Evolutionary conservation across 2,888 invertebrate species (phyloP), one percentile per base, ranked within the genome.

Genomic region (Agrotis puta): DNA sequence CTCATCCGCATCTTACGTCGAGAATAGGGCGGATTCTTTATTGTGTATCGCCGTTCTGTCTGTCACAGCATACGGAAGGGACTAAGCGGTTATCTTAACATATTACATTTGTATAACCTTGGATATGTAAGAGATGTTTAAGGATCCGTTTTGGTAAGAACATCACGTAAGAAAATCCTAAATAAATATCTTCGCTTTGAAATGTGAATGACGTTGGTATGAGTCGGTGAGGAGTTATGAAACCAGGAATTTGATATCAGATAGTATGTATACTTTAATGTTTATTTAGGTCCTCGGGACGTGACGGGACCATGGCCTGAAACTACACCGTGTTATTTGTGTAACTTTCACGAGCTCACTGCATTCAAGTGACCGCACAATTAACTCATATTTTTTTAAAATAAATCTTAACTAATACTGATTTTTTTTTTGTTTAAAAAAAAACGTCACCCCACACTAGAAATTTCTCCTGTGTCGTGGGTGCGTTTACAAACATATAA

Each of bases 21-120:
- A 53, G 13, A 33, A 24, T 57, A 39, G 57, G 45, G 39, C n/a
- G 45, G 16, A 33, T 22, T 58, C 13, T 58, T 76, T 67, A 53
- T 58, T 58, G 47, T 53, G 20, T 24, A 53, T 58, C 47, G n/a
- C 13, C 24, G 45, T 58, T 51, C 45, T 47, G 24, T 57, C 67
- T 47, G 22, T n/a, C 18, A 50, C 50, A 56, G 45, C 33, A 20
- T 5, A 20, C 45, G 33, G 20, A 50, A 65, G 22, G 74, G 43
- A 22, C 24, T 13, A 13, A 22, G 11, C 13, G n/a, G 9, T 48
- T 63, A 39, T 48, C 54, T 64, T 48, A 43, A 64, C 27, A 48
- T 64, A 27, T 62, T 48, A 2, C 14, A 45, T 53, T 72, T 45
- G 18, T 24, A 6, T 69, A 56, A 20, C 48, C 70, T 69, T 70